Base-by-base conservation (phyloP, 30 jellyfish, hydroid and myxozoan genomes). In the Pseudorhiza aurosa region DNA sequence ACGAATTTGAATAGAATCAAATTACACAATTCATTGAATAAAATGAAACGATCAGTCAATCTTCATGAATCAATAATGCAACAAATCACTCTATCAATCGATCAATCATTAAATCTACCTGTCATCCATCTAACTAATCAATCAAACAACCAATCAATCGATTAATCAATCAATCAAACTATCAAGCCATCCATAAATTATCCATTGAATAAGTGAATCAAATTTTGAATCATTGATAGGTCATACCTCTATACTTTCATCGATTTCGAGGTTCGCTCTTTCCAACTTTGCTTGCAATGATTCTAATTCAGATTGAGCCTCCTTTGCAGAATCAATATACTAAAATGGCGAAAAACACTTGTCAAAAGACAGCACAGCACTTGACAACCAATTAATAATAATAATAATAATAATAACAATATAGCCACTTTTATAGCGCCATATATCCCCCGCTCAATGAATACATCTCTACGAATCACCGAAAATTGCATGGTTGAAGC, bases 291-390 rank as follows among this genome's bases (percentile, higher is more conserved):
- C 47, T 45, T 77, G 36, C 63, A 49, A 27, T 5, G 51, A 2
- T 1, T 51, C 69, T 7, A 26, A 14, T 36, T 77, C 79, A 24
- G 45, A 43, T 43, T 77, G 59, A 49, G 68, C 68, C 53, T 77
- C 89, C n/a, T 21, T 35, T 6, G 68, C 24, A n/a, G 51, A 14
- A 26, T 77, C 89, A 1, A 74, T 77, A 32, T 26, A 45, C 73
- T 72, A 8, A 9, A 29, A 42, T 42, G 15, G 55, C 55, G 4
- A 11, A 64, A 29, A 12, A 33, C 17, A 15, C 5, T 60, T 60
- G 53, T 7, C 6, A 25, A 60, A 29, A 28, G 0, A 22, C 12
- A 60, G 0, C 10, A 0, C 7, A 7, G 15, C 8, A 27, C 27
- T 0, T 2, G n/a, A 0, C 53, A 22, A 24, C n/a, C n/a, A n/a